A percentile compares a stretch with the other conserved stretches of the same genome.
phyloP scores from a whole-genome alignment of 23 tunicate genomes.

The Aplidium turbinatum region DNA sequence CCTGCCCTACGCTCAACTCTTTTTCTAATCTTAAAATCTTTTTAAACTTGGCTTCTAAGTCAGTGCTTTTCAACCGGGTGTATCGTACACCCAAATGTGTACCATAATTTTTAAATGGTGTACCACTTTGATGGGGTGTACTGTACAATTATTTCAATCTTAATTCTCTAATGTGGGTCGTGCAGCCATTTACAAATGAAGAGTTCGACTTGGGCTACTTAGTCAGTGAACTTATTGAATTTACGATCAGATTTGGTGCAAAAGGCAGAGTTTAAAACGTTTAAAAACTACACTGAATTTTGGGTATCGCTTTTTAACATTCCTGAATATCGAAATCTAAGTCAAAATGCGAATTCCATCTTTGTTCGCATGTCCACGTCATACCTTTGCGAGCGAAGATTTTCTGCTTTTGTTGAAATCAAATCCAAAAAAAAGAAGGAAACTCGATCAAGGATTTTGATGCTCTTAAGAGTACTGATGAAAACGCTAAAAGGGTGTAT shows the following conservation, averaged over 20 bases:
- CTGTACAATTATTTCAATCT: slow-evolving; percentile 25
- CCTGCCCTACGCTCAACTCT: too few species aligned
- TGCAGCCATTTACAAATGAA: slow-evolving; percentile 34
- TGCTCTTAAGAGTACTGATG: slow-evolving; percentile 20
- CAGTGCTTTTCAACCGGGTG: too few species aligned
- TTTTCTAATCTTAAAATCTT: too few species aligned
- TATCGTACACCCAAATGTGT: too few species aligned
- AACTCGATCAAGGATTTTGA: slow-evolving; percentile 24
- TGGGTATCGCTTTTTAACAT: slow-evolving; percentile 27
- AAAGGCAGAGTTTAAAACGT: slow-evolving; percentile 20
- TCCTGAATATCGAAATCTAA: slow-evolving; percentile 23
- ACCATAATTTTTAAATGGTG: too few species aligned
- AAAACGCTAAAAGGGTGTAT: too few species aligned
- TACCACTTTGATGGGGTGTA: too few species aligned
- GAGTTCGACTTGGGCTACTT: slow-evolving; percentile 23
- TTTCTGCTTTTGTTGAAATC: slow-evolving; percentile 35
- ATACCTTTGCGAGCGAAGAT: slow-evolving; percentile 21
- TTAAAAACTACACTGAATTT: slow-evolving; percentile 34
- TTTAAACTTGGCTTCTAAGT: too few species aligned
- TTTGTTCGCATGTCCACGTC: slow-evolving; percentile 30
- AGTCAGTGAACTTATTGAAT: slow-evolving; percentile 24
- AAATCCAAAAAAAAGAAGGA: slow-evolving; percentile 33
- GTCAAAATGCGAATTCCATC: slow-evolving; percentile 33
- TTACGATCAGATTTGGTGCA: slow-evolving; percentile 24
- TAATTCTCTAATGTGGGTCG: slow-evolving; percentile 21